A percentile compares a stretch with the other conserved stretches of the same genome.
These are phyloP conservation scores for Drosophila limbata DNA, from an alignment of 2,888 invertebrate species.

Conservation along the genomic window DNA sequence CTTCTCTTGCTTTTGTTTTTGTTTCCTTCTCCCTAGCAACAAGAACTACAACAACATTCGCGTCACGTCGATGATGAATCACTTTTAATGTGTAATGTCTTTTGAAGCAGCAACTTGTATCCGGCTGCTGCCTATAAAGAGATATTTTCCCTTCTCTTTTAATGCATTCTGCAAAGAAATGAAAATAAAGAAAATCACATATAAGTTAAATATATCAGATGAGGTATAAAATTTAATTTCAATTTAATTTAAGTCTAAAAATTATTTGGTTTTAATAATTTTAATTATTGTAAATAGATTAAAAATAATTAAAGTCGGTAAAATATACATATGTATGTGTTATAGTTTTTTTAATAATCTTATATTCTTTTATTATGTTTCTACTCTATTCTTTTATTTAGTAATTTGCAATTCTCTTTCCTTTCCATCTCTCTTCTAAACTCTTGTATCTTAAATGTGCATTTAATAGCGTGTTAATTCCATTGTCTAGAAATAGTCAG, in stretches of 20 bases:
- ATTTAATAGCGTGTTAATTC: not conserved
- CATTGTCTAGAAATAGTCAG: not conserved
- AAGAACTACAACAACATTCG: conserved; percentile 35
- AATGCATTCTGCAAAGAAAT: conserved; percentile 36
- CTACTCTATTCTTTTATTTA: not conserved
- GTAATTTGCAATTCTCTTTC: not conserved
- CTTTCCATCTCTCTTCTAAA: not conserved
- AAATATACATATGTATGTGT: too few relatives aligned
- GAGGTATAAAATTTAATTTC: not conserved
- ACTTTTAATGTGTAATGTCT: conserved; percentile 66
- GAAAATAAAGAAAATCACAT: conserved; percentile 15
- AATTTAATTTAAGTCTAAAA: not conserved
- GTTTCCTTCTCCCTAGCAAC: conserved; percentile 22
- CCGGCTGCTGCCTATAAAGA: conserved; percentile 19
- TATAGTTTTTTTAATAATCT: too few relatives aligned
- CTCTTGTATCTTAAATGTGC: not conserved
- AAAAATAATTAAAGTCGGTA: not conserved
- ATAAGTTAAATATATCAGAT: conserved; percentile 25
- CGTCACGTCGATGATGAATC: conserved; percentile 69
- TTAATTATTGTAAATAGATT: not conserved
- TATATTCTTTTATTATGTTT: too few relatives aligned
- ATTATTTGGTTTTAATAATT: not conserved
- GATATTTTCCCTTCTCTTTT: conserved; percentile 12
- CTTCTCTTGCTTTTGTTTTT: conserved; percentile 8
- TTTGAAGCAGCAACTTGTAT: conserved; percentile 35